Percentiles rank a stretch among this genome's conserved stretches.
phyloP scores from a whole-genome alignment of 2,113 vertebrate species.

The Sus scrofa region DNA sequence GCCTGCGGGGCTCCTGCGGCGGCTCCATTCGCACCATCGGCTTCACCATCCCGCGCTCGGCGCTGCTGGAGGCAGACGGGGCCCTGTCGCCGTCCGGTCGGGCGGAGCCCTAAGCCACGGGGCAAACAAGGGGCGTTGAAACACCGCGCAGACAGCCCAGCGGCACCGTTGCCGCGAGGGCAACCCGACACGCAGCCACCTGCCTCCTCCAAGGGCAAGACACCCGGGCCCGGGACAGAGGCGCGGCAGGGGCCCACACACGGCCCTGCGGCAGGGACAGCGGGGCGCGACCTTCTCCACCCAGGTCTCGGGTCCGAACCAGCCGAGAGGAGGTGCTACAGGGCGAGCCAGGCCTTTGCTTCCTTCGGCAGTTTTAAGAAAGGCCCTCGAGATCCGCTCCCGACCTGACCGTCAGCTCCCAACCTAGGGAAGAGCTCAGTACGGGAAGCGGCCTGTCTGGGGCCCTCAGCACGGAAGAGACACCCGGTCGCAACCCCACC shows the following conservation, averaged over 20 bases:
- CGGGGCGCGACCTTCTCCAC: too few relatives aligned
- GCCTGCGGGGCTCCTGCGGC: constrained; percentile 87
- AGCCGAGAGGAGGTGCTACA: accelerated
- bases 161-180: too few relatives aligned
- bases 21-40: constrained; percentile 95
- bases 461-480: not conserved
- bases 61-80: constrained; percentile 79
- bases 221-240: too few relatives aligned
- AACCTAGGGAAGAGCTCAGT: not conserved
- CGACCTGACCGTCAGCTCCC: too few relatives aligned
- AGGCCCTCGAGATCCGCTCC: not conserved
- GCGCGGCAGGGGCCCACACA: too few relatives aligned
- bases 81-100: constrained; percentile 94
- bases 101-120: constrained; percentile 90
- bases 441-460: not conserved
- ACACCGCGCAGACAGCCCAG: not conserved
- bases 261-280: too few relatives aligned
- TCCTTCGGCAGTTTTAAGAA: not conserved
- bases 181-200: too few relatives aligned
- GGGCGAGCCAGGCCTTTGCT: not conserved
- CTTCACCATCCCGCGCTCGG: constrained; percentile 95
- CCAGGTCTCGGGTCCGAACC: not conserved
- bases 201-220: too few relatives aligned
- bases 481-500: accelerated
- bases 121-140: constrained; percentile 57